Evolutionary conservation across 2,888 invertebrate genomes (phyloP).

Genomic region (Gymnocheta viridis): DNA sequence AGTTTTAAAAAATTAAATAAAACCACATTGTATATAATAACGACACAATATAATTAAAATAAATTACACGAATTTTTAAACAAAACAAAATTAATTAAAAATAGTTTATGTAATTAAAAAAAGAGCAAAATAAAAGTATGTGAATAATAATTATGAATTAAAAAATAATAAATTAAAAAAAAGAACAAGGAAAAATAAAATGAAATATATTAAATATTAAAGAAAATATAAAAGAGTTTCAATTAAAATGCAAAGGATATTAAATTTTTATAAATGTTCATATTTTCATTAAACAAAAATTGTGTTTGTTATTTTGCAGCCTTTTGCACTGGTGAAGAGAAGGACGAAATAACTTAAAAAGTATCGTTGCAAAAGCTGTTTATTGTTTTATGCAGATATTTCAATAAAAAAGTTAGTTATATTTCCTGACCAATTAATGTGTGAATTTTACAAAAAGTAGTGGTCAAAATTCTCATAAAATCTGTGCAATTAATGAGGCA

Average conservation of each 20-base stretch:
- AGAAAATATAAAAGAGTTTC: background rate
- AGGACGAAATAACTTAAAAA: too few species aligned
- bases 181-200: constrained; percentile 51
- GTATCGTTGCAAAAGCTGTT: too few species aligned
- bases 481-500: too few species aligned
- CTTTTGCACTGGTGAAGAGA: too few species aligned
- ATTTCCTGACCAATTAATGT: too few species aligned
- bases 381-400: too few species aligned
- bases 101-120: constrained; percentile 25
- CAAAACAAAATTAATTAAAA: constrained; percentile 45
- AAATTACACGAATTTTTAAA: constrained; percentile 67
- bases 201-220: constrained; percentile 54
- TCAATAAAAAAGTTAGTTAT: too few species aligned
- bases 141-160: constrained; percentile 67
- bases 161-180: constrained; percentile 40
- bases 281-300: too few species aligned
- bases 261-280: too few species aligned
- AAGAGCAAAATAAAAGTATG: constrained; percentile 46
- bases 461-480: too few species aligned
- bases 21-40: constrained; percentile 62
- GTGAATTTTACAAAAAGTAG: too few species aligned
- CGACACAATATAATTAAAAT: constrained; percentile 42
- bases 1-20: background rate
- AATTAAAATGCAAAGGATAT: background rate
- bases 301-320: too few species aligned